phyloP scores from a whole-genome alignment of 2,888 invertebrate genomes.

The Latheticus oryzae region DNA sequence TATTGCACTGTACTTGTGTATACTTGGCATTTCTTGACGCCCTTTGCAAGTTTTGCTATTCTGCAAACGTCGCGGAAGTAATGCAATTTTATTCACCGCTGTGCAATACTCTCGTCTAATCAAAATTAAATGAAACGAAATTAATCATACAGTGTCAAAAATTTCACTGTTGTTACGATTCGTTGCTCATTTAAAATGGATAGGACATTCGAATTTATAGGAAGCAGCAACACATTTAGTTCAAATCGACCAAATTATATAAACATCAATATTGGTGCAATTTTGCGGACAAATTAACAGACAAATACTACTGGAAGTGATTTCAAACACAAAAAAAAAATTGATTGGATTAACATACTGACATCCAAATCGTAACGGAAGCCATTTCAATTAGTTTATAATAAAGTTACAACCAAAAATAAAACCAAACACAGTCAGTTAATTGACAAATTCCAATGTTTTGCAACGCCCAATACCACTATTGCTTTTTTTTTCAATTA shows the following conservation, averaged over 20 bases:
- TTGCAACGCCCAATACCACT: too few species aligned
- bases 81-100: constrained; percentile 53
- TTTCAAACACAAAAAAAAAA: too few species aligned
- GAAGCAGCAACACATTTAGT: constrained; percentile 25
- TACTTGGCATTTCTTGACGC: constrained; percentile 50
- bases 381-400: too few species aligned
- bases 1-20: constrained; percentile 56
- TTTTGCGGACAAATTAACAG: constrained; percentile 35
- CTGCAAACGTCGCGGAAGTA: constrained; percentile 50
- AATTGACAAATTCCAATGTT: too few species aligned
- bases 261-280: constrained; percentile 36
- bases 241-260: constrained; percentile 32
- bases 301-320: constrained; percentile 9
- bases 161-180: too few species aligned
- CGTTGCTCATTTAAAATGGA: too few species aligned
- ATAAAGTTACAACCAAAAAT: too few species aligned
- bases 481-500: too few species aligned
- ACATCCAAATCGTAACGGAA: too few species aligned
- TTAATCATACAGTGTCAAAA: too few species aligned
- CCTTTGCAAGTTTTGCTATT: constrained; percentile 51
- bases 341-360: too few species aligned
- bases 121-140: not conserved
- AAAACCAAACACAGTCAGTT: too few species aligned
- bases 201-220: constrained; percentile 13
- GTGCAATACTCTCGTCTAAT: constrained; percentile 10